Percentiles rank a stretch among this genome's conserved stretches.
Conservation (phyloP, 64 coral and sea anemone genomes). For the Montipora capricornis region DNA sequence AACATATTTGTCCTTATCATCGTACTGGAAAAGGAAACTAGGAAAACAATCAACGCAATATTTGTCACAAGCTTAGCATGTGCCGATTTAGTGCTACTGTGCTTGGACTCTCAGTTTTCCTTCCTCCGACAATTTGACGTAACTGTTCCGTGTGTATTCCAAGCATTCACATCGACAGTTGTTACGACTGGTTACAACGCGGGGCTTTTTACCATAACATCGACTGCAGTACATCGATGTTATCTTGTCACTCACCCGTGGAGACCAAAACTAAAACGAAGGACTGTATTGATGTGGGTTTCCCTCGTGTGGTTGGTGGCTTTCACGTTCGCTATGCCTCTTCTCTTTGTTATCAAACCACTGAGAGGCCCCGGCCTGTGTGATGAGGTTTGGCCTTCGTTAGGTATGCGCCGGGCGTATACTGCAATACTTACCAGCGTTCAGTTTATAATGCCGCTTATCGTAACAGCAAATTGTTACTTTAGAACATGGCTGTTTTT, state of each 20-base stretch:
- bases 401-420: constrained; percentile 22
- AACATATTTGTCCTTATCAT: constrained; percentile 64
- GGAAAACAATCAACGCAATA: constrained; percentile 57
- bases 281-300: constrained; percentile 20
- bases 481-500: constrained; percentile 50
- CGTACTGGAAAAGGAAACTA: background rate
- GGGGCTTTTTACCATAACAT: constrained; percentile 61
- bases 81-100: background rate
- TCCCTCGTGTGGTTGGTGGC: constrained; percentile 44
- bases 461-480: constrained; percentile 55
- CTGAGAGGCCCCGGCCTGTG: background rate
- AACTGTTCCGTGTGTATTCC: background rate
- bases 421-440: constrained; percentile 42
- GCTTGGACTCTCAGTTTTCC: background rate
- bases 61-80: background rate
- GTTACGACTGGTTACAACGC: constrained; percentile 38
- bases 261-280: constrained; percentile 33
- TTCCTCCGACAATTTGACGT: background rate
- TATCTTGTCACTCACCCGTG: constrained; percentile 74
- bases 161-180: background rate
- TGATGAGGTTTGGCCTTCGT: constrained; percentile 42
- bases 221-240: constrained; percentile 74
- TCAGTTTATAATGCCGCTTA: constrained; percentile 56
- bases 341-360: constrained; percentile 11
- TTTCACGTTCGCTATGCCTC: constrained; percentile 46